A percentile compares a stretch with the other conserved stretches of the same genome.
Evolutionary conservation across 2,797 vertebrate species (phyloP).

Genomic region (Sciurus carolinensis): DNA sequence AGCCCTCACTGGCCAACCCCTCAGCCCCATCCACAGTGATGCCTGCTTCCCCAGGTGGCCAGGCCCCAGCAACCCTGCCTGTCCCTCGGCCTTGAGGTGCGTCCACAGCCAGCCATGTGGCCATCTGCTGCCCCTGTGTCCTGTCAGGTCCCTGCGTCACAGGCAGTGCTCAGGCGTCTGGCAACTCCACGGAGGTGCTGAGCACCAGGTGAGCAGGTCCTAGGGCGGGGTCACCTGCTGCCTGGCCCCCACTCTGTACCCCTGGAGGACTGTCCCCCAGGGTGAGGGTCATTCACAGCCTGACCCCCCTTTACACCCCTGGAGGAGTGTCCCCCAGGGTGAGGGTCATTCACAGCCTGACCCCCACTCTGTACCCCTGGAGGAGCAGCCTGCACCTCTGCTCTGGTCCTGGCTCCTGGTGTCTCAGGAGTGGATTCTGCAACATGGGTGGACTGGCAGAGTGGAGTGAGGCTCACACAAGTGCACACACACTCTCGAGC

Average conservation of each 20-base stretch:
- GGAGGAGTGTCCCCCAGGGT: not conserved
- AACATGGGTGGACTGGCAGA: not conserved
- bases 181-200: not conserved
- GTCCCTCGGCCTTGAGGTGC: not conserved
- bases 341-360: not conserved
- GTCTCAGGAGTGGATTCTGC: not conserved
- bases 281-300: not conserved
- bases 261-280: too few relatives aligned
- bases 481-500: not conserved
- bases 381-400: not conserved
- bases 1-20: not conserved
- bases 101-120: not conserved
- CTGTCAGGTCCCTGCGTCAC: not conserved
- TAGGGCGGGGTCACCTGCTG: not conserved
- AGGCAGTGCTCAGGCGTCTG: not conserved
- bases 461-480: not conserved
- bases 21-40: not conserved
- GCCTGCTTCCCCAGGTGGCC: not conserved
- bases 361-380: too few relatives aligned
- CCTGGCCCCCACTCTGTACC: not conserved
- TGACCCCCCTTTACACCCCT: not conserved
- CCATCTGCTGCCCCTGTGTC: not conserved
- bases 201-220: not conserved
- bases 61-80: not conserved
- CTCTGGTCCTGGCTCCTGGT: not conserved